Percentiles rank a stretch among this genome's conserved stretches.
Evolutionary conservation across 2,113 vertebrate genomes (phyloP).

Genomic region (Microcebus ravelobensis): DNA sequence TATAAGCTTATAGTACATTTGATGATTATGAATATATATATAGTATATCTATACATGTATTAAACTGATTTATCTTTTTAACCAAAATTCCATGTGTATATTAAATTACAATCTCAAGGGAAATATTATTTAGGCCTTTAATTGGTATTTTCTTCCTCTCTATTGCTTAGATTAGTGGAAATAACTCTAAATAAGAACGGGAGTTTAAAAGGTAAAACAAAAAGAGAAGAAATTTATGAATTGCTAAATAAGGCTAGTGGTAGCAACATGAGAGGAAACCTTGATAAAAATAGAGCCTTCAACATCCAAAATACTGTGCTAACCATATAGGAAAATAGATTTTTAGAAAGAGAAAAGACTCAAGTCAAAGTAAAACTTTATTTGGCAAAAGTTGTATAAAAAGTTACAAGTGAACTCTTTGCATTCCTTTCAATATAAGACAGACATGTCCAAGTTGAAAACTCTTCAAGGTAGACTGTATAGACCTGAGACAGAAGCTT

Average conservation of each 20-base stretch:
- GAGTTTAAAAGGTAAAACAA: not conserved
- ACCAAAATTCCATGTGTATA: not conserved
- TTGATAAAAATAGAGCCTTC: not conserved
- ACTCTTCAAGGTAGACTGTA: not conserved
- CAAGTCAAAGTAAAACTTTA: not conserved
- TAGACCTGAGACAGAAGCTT: not conserved
- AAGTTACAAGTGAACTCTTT: not conserved
- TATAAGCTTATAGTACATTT: not conserved
- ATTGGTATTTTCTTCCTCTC: not conserved
- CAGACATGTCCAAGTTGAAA: not conserved
- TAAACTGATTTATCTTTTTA: not conserved
- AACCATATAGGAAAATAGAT: not conserved
- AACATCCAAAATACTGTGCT: not conserved
- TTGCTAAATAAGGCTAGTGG: not conserved
- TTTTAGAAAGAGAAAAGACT: constrained; percentile 33
- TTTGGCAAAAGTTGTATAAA: not conserved
- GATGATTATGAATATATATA: not conserved
- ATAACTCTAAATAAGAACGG: not conserved
- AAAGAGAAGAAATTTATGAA: not conserved
- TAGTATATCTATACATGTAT: not conserved
- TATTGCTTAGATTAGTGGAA: not conserved
- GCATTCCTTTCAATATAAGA: not conserved
- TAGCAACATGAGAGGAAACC: not conserved
- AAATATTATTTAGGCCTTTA: not conserved
- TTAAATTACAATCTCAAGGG: not conserved